phyloP scores from a whole-genome alignment of 2,113 vertebrate genomes.

The Rhinopomastus cyanomelas region DNA sequence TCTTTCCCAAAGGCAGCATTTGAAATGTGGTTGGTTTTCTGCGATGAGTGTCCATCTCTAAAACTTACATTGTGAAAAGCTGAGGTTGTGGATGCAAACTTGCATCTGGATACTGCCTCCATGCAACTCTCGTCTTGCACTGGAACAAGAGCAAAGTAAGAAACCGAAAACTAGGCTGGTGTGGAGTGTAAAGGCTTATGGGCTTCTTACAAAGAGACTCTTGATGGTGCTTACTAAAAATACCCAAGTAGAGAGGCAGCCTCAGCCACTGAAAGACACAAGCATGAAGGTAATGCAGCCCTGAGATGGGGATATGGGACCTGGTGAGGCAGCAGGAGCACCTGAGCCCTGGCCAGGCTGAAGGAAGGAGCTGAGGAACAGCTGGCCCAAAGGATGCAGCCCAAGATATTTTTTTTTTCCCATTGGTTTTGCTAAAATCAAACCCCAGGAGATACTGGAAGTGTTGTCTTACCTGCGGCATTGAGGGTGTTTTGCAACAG shows the following conservation, averaged over 20 bases:
- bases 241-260: background rate
- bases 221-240: background rate
- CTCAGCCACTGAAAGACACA: rapidly evolving
- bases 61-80: background rate
- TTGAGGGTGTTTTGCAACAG: background rate
- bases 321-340: background rate
- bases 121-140: background rate
- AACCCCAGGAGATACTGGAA: background rate
- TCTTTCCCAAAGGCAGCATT: background rate
- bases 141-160: background rate
- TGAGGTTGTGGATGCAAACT: background rate
- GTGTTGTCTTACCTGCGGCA: background rate
- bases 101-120: background rate
- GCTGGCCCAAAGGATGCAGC: background rate
- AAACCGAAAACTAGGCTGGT: background rate
- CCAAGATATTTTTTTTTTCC: background rate
- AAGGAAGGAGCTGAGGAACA: background rate
- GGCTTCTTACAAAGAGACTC: background rate
- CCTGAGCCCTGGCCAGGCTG: background rate
- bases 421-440: background rate
- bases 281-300: rapidly evolving
- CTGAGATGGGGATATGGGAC: background rate
- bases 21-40: background rate
- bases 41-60: background rate
- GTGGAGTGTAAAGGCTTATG: background rate